Conservation (phyloP, 2,113 vertebrate species). For the Sapayoa aenigma region DNA sequence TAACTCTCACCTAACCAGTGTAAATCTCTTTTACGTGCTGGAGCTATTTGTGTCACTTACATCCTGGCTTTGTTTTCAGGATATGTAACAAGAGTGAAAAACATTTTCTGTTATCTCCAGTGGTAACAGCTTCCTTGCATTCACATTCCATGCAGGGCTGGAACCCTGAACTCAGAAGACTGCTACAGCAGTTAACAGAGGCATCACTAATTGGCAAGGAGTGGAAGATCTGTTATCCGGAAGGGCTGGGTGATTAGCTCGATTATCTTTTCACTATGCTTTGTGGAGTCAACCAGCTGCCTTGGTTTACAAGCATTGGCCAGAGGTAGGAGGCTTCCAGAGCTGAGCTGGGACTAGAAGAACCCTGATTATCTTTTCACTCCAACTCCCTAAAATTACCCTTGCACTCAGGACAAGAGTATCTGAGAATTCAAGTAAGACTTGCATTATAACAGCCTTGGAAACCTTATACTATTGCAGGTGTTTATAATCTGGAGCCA, state of each 20-base stretch:
- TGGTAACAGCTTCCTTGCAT: slow-evolving; percentile 33
- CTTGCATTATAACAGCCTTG: background rate
- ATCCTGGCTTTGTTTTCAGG: slow-evolving; percentile 60
- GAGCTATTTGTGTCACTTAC: slow-evolving; percentile 41
- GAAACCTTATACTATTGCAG: background rate
- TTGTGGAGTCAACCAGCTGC: background rate
- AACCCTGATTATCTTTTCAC: background rate
- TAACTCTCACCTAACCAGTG: background rate
- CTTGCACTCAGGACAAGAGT: background rate
- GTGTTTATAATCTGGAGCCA: background rate
- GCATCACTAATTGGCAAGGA: background rate
- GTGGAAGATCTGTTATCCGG: background rate
- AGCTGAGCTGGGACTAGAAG: background rate
- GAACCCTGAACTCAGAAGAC: background rate
- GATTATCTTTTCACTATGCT: background rate
- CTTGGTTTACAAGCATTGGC: background rate
- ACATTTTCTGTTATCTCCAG: slow-evolving; percentile 35
- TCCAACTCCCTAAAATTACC: background rate
- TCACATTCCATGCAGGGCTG: background rate
- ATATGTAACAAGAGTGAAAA: background rate
- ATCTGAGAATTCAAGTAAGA: background rate
- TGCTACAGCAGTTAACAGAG: background rate
- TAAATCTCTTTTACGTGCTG: slow-evolving; percentile 24
- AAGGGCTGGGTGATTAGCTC: background rate
- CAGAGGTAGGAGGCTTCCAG: background rate